Base-by-base conservation (phyloP, 2,888 invertebrate species). In the Heliconius cydno region DNA sequence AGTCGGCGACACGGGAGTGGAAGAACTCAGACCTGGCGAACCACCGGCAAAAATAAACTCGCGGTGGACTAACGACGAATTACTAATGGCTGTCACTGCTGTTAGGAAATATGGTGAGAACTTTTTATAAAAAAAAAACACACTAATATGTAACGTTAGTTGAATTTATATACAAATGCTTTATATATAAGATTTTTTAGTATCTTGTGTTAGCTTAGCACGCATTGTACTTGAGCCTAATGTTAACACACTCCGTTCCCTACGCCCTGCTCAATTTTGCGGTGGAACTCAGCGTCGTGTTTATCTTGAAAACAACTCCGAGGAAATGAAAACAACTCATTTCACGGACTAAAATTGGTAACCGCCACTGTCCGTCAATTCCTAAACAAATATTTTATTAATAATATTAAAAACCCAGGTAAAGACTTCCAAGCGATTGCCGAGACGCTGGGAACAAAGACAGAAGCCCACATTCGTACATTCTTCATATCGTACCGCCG, bases 361-460 rank as follows among this genome's bases (percentile, higher is more conserved):
- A 52, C 7, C 7, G 7, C 52, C 9, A 41, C 41, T 41, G 41
- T 10, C 41, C 38, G 9, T 60, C 10, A n/a, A n/a, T 60, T 60
- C 1, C 22, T n/a, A n/a, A n/a, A n/a, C 10, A 60, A 25, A 41
- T 28, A 28, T 19, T 66, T 57, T 9, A 13, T 22, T n/a, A 25
- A 22, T 60, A 34, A 22, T 38, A 15, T 73, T 34, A n/a, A n/a
- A 60, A 34, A 60, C 3, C 46, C 87, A 97, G 97, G 97, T 66
- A 97, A 97, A 89, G 97, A 98, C 91, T 98, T 98, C 91, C 96
- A 98, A 94, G 98, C 98, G 52, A 99, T 99, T 84, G 98, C 99
- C 25, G 99, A 99, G 90, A 97, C 98, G 19, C 96, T 99, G 84
- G 98, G 98, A 82, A 99, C 98, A 76, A 99, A 99, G 95, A 98